Evolutionary conservation across 2,888 invertebrate species (phyloP).

Genomic region (Andrena bucephala): DNA sequence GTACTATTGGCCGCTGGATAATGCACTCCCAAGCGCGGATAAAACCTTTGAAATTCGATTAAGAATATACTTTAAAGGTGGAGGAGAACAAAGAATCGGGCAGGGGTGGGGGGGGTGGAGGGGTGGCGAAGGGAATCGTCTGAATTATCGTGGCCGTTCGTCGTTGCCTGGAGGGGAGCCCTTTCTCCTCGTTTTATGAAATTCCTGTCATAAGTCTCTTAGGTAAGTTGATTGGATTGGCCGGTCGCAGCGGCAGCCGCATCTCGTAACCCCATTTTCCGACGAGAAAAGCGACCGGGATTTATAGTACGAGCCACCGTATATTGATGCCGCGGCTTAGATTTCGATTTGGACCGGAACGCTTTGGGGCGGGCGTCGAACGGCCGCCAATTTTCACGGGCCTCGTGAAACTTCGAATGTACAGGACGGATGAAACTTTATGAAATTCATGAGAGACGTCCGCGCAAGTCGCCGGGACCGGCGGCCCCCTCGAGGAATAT

Average conservation of each 20-base stretch:
- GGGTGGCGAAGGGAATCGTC: constrained; percentile 3
- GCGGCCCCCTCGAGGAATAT: constrained; percentile 50
- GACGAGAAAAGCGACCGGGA: constrained; percentile 58
- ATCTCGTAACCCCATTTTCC: constrained; percentile 65
- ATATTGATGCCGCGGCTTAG: constrained; percentile 66
- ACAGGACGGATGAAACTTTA: constrained; percentile 73
- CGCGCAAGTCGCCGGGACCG: constrained; percentile 21
- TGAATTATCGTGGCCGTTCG: constrained; percentile 38
- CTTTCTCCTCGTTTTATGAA: constrained; percentile 58
- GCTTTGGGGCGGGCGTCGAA: constrained; percentile 64
- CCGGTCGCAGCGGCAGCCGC: constrained; percentile 45
- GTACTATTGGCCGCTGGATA: constrained; percentile 11
- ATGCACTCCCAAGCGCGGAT: constrained; percentile 23
- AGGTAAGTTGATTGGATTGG: constrained; percentile 71
- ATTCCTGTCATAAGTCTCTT: constrained; percentile 65
- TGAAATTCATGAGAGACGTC: constrained; percentile 73
- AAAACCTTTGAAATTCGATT: constrained; percentile 47
- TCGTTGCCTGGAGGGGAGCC: constrained; percentile 33
- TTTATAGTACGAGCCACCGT: constrained; percentile 60
- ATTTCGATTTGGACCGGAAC: constrained; percentile 69
- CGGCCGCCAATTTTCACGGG: constrained; percentile 69
- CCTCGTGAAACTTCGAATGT: constrained; percentile 71
- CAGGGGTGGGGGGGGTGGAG: background rate
- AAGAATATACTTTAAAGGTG: constrained; percentile 49
- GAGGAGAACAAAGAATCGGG: constrained; percentile 5